Percentiles rank a stretch among this genome's conserved stretches.
phyloP scores from a whole-genome alignment of 1,140 invertebrate species.

The Drosophila guanche region DNA sequence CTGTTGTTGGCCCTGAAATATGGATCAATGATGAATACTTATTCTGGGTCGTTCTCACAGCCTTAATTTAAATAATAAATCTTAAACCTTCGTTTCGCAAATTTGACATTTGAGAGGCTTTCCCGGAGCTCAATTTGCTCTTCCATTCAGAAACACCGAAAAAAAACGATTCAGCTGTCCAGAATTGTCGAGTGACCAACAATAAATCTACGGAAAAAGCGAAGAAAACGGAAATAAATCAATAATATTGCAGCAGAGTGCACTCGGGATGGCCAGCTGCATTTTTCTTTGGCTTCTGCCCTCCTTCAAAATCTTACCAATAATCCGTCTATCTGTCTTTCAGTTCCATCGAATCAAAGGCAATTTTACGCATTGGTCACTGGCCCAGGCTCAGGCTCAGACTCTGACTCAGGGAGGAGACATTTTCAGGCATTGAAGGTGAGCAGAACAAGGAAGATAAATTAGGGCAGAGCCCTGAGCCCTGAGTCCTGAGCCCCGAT shows the following conservation, averaged over 20 bases:
- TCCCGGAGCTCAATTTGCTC: conserved; percentile 18
- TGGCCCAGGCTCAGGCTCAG: conserved; percentile 38
- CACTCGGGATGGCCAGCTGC: conserved; percentile 22
- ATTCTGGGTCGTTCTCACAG: conserved; percentile 12
- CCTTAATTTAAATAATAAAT: conserved; percentile 29
- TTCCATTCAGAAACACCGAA: conserved; percentile 16
- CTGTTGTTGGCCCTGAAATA: too few relatives aligned
- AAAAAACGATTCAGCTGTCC: conserved; percentile 38
- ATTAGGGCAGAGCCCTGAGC: conserved; percentile 47
- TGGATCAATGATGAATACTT: too few relatives aligned
- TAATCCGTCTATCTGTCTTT: conserved; percentile 53
- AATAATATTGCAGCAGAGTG: conserved; percentile 52
- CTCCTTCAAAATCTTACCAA: conserved; percentile 28
- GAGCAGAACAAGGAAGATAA: conserved; percentile 49
- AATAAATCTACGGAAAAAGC: conserved; percentile 52
- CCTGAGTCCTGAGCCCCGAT: background rate
- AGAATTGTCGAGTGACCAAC: conserved; percentile 35
- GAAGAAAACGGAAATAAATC: conserved; percentile 60
- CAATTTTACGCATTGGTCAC: conserved; percentile 76
- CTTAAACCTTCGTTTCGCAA: conserved; percentile 42
- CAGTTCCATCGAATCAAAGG: conserved; percentile 52
- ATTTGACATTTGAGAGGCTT: conserved; percentile 40
- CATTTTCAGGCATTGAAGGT: background rate
- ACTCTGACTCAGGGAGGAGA: background rate
- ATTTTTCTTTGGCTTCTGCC: conserved; percentile 8